A percentile compares a stretch with the other conserved stretches of the same genome.
Evolutionary conservation across 2,797 vertebrate genomes (phyloP).

Genomic region (Choloepus didactylus): DNA sequence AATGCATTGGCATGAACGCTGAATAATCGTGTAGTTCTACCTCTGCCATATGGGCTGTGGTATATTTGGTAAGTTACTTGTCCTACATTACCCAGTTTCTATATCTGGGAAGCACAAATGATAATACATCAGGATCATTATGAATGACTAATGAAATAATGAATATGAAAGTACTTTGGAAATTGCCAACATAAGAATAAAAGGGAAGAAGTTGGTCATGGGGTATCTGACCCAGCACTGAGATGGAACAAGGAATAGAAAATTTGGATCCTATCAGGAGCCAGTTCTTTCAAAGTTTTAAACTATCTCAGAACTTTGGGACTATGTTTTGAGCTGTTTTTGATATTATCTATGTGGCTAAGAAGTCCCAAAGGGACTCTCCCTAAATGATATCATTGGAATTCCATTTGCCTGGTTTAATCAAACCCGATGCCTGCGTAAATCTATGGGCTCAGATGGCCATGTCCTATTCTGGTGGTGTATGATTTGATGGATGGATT

Average conservation of each 20-base stretch:
- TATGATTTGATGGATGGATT: not conserved
- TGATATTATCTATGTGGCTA: not conserved
- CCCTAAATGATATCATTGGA: not conserved
- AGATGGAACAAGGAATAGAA: constrained; percentile 7
- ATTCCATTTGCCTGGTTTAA: constrained; percentile 8
- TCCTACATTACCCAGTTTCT: not conserved
- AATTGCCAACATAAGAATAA: not conserved
- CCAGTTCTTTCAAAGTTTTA: not conserved
- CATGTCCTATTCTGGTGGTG: not conserved
- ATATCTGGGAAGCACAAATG: constrained; percentile 38
- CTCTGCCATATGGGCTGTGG: not conserved
- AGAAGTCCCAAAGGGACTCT: not conserved
- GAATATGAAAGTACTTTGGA: not conserved
- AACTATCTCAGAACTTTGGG: not conserved
- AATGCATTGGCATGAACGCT: not conserved
- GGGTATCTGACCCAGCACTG: not conserved
- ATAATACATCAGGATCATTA: not conserved
- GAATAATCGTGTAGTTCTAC: not conserved
- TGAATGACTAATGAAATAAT: constrained; percentile 27
- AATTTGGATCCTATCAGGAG: not conserved
- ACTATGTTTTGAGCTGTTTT: constrained; percentile 6
- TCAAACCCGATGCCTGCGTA: not conserved
- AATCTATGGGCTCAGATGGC: not conserved
- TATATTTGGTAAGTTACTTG: not conserved
- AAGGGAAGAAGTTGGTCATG: not conserved